phyloP scores from a whole-genome alignment of 2,113 vertebrate species.

The Argyrosomus japonicus region DNA sequence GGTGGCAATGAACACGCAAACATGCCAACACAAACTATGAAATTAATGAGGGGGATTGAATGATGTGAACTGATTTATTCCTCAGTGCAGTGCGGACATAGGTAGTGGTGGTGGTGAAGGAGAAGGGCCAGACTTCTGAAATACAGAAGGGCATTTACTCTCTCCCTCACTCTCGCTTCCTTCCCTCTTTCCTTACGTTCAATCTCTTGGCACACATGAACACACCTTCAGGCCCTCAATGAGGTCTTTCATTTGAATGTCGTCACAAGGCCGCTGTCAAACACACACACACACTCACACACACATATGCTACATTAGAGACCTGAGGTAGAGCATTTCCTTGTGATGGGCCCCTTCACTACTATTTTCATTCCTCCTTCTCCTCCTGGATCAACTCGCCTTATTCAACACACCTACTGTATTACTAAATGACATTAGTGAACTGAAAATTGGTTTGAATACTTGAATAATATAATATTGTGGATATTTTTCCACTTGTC shows the following conservation, averaged over 20 bases:
- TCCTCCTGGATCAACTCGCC: neutral
- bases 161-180: slow-evolving; percentile 51
- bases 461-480: neutral
- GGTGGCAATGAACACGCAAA: slow-evolving; percentile 7
- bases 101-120: slow-evolving; percentile 6
- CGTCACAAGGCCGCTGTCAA: slow-evolving; percentile 30
- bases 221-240: slow-evolving; percentile 69
- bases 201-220: slow-evolving; percentile 59
- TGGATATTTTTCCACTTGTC: neutral
- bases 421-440: neutral
- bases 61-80: slow-evolving; percentile 16
- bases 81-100: slow-evolving; percentile 32
- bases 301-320: neutral
- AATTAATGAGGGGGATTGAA: neutral
- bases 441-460: neutral
- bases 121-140: slow-evolving; percentile 30
- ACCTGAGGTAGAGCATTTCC: slow-evolving; percentile 33
- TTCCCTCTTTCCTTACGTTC: slow-evolving; percentile 50
- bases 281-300: slow-evolving; percentile 8
- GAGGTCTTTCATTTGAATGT: slow-evolving; percentile 74
- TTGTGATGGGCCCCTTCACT: slow-evolving; percentile 40
- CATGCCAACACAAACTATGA: slow-evolving; percentile 33
- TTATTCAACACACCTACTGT: slow-evolving; percentile 19
- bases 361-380: slow-evolving; percentile 19
- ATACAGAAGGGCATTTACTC: slow-evolving; percentile 76